Evolutionary conservation across 2,113 vertebrate species (phyloP), one percentile per base, ranked within the genome.

Genomic region (Bos indicus): DNA sequence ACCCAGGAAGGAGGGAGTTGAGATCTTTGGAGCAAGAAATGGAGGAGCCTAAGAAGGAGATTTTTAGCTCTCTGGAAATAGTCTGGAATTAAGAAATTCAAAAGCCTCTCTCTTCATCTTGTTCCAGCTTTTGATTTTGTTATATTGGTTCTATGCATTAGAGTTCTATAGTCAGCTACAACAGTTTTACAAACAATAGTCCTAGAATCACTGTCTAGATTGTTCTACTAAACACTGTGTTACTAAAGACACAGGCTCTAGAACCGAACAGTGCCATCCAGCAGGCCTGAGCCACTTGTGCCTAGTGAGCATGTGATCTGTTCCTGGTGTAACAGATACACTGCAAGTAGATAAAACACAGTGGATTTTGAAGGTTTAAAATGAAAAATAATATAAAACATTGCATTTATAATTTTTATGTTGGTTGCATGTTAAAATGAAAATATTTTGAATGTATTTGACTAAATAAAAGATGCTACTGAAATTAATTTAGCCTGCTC

Each of bases 261-360:
- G 16, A 57, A 4, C 46, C 26, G 30, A 8, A 10, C 5, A 46
- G 1, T 36, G 16, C 28, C 14, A 0, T 2, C 3, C 2, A 1
- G 46, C 60, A 16, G 21, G 26, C 0, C 0, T 8, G 59, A 95
- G 26, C 13, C 48, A 6, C 33, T 1, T 5, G 51, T 30, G 59
- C 28, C 80, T 48, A 3, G 17, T 12, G 26, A 91, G 33, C 23
- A 0, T 8, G 1, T 8, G 15, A 30, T 36, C n/a, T 15, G 16
- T 30, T 25, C 11, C 16, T 51, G 12, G 6, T 16, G 28, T 15
- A 28, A 64, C 9, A 56, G 48, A 60, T 0, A 2, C 0, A 1
- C 17, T 26, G 1, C 7, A 83, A 17, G 6, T 7, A 21, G 5
- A 0, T 3, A 28, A 7, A 7, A 33, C 46, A 64, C 1, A 5